Conservation (phyloP, 2,888 invertebrate genomes). For the Eulithis prunata region DNA sequence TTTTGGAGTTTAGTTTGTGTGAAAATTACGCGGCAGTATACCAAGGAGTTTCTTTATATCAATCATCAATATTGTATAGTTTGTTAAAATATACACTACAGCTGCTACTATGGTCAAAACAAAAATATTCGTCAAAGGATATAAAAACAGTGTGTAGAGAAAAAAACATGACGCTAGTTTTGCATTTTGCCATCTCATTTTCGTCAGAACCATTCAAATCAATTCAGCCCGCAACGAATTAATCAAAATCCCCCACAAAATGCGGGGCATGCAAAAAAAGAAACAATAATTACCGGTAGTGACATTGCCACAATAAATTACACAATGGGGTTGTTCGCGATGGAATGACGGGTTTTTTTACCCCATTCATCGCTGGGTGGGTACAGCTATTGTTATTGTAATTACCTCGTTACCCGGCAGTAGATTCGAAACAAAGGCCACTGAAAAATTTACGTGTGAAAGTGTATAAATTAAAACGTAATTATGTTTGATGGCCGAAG, state of each 20-base stretch:
- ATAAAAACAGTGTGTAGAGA: not conserved
- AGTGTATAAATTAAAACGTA: conserved; percentile 47
- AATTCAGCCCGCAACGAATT: conserved; percentile 37
- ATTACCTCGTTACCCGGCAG: conserved; percentile 68
- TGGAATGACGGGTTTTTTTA: conserved; percentile 53
- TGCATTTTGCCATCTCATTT: conserved; percentile 10
- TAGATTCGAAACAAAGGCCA: conserved; percentile 45
- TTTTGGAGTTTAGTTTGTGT: conserved; percentile 1
- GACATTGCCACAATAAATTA: conserved; percentile 62
- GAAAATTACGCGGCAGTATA: not conserved
- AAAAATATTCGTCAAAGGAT: not conserved
- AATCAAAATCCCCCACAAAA: conserved; percentile 41
- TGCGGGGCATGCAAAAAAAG: conserved; percentile 43
- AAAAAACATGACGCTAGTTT: conserved; percentile 6
- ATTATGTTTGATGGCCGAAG: conserved; percentile 43
- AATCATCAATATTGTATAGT: not conserved
- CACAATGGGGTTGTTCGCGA: conserved; percentile 58
- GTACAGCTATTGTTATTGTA: conserved; percentile 67
- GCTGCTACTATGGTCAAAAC: not conserved
- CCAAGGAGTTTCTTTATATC: not conserved
- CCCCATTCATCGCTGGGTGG: conserved; percentile 53
- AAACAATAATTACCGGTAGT: conserved; percentile 50
- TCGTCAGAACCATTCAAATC: conserved; percentile 26
- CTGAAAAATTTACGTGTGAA: conserved; percentile 45
- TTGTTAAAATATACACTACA: not conserved